Conservation (phyloP, 2,888 invertebrate species). For the Luperina nickerlii region DNA sequence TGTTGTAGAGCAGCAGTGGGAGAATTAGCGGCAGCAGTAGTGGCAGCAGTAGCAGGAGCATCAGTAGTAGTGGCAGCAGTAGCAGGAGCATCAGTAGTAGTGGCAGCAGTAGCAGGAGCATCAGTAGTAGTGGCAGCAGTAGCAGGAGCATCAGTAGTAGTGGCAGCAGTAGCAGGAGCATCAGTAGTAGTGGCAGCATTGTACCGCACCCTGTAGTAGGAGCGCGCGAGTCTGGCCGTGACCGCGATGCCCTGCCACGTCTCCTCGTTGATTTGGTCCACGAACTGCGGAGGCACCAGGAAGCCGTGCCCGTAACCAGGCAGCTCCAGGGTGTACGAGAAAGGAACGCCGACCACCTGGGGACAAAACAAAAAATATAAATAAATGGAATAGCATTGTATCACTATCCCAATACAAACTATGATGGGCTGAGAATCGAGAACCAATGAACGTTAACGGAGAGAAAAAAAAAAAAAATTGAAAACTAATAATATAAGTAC, state of each 20-base stretch:
- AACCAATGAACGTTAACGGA: neutral
- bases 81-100: too few species aligned
- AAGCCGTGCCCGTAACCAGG: constrained; percentile 74
- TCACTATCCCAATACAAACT: neutral
- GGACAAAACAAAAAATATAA: neutral
- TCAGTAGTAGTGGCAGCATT: neutral
- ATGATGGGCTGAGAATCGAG: neutral
- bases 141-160: too few species aligned
- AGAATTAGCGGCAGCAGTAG: too few species aligned
- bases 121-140: too few species aligned
- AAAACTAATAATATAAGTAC: neutral
- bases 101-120: neutral
- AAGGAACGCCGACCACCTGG: constrained; percentile 75
- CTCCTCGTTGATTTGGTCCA: constrained; percentile 78
- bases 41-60: too few species aligned
- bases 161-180: neutral
- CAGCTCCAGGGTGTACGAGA: constrained; percentile 79
- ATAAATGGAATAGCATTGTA: neutral
- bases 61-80: too few species aligned
- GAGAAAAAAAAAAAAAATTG: too few species aligned
- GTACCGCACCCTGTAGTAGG: constrained; percentile 63
- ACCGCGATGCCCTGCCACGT: constrained; percentile 79
- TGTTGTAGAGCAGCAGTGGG: neutral
- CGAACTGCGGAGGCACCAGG: constrained; percentile 73
- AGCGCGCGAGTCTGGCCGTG: constrained; percentile 73